Evolutionary conservation across 2,888 invertebrate species (phyloP), one percentile per base, ranked within the genome.

Genomic region (Sminthurides aquaticus): DNA sequence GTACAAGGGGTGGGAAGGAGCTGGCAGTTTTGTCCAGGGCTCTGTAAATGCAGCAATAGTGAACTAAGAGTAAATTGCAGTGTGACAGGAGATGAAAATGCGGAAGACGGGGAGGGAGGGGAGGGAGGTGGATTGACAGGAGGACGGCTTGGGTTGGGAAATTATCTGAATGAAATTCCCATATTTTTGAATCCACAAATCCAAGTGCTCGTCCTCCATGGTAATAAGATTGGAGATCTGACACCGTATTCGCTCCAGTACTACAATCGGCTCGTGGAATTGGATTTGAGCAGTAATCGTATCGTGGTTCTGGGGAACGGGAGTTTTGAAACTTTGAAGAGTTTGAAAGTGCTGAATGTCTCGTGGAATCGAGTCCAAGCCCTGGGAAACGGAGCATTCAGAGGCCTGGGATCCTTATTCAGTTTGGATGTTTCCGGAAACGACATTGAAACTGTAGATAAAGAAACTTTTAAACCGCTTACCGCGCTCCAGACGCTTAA

Each of bases 111-210:
- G 57, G 15, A 56, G 8, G 49, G 49, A 11, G 28, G 11, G 11
- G 25, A 3, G 28, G 28, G 15, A 22, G 20, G 25, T 24, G 3
- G 8, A 55, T 25, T 18, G 3, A 8, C n/a, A 3, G 26, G 29
- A 3, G 28, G 28, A 2, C 27, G 57, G 28, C 29, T 27, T n/a
- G 57, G 29, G 18, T 11, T n/a, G n/a, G 25, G 24, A 8, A 56
- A 11, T 22, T 26, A 52, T 1, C 24, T 64, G 60, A 60, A 64
- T 54, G 60, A 64, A 25, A 64, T 64, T 27, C 64, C 64, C 0
- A 64, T 56, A 18, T 56, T 64, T 20, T 22, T 64, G 2, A 64
- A 64, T 56, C 64, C 64, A 1, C 64, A 64, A 55, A 60, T 64
- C 18, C 54, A 64, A 49, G 34, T 34, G 24, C 27, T 64, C 3